Base-by-base conservation (phyloP, 2,888 invertebrate species). In the Callyntrura sp. region DNA sequence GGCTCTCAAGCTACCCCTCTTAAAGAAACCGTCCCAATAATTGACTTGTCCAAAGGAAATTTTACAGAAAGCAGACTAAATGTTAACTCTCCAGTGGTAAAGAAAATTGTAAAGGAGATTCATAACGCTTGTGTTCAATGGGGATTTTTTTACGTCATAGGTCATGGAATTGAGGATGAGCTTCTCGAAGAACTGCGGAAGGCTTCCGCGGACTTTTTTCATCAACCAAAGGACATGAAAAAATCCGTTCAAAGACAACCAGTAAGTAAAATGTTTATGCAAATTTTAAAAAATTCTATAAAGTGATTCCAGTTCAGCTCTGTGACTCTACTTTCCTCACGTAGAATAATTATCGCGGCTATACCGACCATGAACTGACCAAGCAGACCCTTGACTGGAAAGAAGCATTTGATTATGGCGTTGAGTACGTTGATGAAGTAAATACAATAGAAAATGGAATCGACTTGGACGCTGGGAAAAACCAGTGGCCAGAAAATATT, bases 91-190 rank as follows among this genome's bases (percentile, higher is more conserved):
- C 25, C 62, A 11, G 51, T 79, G 0, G 82, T 60, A 3, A 0
- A 57, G 12, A 85, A 90, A 84, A 82, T 90, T n/a, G 83, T 91
- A 0, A 82, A 90, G 11, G 88, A 87, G 57, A 91, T 92, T 45
- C 76, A 87, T 11, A 70, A 86, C 20, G 92, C 93, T 0, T 93
- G 93, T 57, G 43, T 60, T 17, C 78, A 88, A 28, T 92, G 92
- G 91, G 93, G 93, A 23, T 93, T 93, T 81, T 93, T 93, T 85
- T 93, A 92, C 60, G 79, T 91, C 0, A 83, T 90, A 17, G 91
- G 90, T 12, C 93, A 93, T 23, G 89, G 88, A 1, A 48, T 92
- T 1, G 83, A 88, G 8, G 55, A 35, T 0, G 23, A 86, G 17
- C 62, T 91, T 43, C 25, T 92, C 0, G 79, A 91, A 25, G 84